Evolutionary conservation across 1,140 invertebrate species (phyloP), one percentile per base, ranked within the genome.

Genomic region (Leguminivora glycinivorella): DNA sequence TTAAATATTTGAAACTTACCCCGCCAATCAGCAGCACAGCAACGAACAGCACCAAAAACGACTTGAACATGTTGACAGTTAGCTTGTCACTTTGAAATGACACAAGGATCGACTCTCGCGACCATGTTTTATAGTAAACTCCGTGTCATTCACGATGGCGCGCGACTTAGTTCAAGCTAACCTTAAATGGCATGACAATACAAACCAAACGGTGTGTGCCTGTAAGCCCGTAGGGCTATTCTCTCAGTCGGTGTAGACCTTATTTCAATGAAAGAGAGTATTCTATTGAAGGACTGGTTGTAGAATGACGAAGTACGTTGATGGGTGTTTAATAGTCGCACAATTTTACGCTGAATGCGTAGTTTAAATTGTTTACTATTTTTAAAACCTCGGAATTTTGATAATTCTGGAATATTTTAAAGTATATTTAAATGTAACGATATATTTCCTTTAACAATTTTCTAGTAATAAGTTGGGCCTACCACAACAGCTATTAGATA

Each of bases 301-400:
- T 47, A 19, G 47, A 52, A 52, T 52, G n/a, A 52, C 17, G 4
- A 17, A 10, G 38, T 40, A 17, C 40, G 19, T 5, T 52, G 47
- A 52, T 52, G 47, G 17, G 17, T 17, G 6, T 52, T 52, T 52
- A 52, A 52, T 52, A 22, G 47, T 52, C 47, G 19, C 47, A 52
- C 47, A 52, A 52, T 52, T 52, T 52, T 52, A 52, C 47, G 47
- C 47, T 52, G 19, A 52, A 7, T 52, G 9, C 17, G 7, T 52
- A 19, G 19, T 22, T 52, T 52, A 52, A 52, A 52, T 22, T 52
- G 58, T 63, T 63, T 63, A 26, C 58, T 26, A n/a, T 52, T 52
- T 22, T 22, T 52, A 22, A 9, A 19, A 9, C n/a, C 47, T 22
- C n/a, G 19, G 43, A 47, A 22, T 22, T 22, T 22, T 10, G 0